Percentiles rank a stretch among this genome's conserved stretches.
Evolutionary conservation across 2,797 vertebrate genomes (phyloP).

Genomic region (Fringilla coelebs): DNA sequence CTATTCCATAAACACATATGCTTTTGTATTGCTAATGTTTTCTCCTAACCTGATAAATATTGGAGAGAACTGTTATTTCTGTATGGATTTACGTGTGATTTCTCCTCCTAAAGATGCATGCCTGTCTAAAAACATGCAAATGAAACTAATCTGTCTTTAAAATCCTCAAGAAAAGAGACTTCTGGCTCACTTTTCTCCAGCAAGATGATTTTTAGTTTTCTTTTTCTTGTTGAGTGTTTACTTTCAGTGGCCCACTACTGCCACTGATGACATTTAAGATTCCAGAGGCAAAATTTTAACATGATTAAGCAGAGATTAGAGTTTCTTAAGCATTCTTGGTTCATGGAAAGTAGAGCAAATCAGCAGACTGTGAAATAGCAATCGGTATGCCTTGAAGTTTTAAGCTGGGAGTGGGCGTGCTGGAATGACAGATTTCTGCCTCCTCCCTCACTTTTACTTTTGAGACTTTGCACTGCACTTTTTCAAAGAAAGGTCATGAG

Average conservation of each 20-base stretch:
- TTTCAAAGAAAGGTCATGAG: slow-evolving; percentile 12
- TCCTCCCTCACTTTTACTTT: slow-evolving; percentile 4
- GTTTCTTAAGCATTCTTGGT: neutral
- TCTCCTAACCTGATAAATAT: neutral
- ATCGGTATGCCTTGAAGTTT: neutral
- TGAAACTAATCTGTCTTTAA: neutral
- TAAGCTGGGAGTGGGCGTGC: slow-evolving; percentile 31
- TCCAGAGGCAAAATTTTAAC: neutral
- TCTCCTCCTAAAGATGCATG: neutral
- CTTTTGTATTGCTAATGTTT: neutral
- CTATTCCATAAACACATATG: neutral
- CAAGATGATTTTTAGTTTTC: neutral
- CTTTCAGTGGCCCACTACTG: neutral
- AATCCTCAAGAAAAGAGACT: neutral
- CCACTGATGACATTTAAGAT: neutral
- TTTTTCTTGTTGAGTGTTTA: neutral
- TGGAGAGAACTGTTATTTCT: neutral
- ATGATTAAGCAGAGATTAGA: neutral
- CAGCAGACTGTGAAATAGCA: neutral
- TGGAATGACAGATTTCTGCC: slow-evolving; percentile 31
- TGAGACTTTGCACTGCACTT: neutral
- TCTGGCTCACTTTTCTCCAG: neutral
- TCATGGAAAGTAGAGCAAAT: neutral
- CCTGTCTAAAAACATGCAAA: neutral
- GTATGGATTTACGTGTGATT: neutral